Evolutionary conservation across 2,797 vertebrate species (phyloP).

Genomic region (Delichon dasypus): DNA sequence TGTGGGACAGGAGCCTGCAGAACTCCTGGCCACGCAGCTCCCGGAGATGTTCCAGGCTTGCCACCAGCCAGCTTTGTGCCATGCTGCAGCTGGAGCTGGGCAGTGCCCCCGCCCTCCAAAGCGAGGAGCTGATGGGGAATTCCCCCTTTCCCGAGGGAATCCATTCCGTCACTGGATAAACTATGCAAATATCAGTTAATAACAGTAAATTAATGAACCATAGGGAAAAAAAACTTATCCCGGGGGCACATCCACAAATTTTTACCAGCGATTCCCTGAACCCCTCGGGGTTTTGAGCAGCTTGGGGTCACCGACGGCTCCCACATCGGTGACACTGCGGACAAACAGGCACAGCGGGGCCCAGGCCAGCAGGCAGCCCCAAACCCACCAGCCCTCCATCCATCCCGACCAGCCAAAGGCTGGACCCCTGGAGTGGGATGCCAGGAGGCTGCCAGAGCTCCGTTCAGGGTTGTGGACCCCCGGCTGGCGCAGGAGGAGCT

Average conservation of each 20-base stretch:
- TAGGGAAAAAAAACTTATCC: background rate
- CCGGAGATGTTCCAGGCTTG: background rate
- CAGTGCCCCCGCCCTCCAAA: background rate
- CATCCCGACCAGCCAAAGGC: rapidly evolving
- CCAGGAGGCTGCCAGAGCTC: background rate
- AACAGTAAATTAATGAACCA: background rate
- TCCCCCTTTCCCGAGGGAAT: background rate
- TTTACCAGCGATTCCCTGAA: background rate
- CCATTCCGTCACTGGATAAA: background rate
- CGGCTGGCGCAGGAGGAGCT: background rate
- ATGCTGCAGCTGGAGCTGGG: background rate
- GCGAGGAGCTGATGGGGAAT: background rate
- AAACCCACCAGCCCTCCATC: background rate
- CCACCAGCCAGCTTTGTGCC: rapidly evolving
- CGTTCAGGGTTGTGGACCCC: rapidly evolving
- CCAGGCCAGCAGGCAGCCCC: background rate
- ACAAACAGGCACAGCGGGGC: rapidly evolving
- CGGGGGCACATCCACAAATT: background rate
- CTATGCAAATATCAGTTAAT: background rate
- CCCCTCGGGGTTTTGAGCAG: rapidly evolving
- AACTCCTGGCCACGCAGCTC: background rate
- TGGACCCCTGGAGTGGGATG: rapidly evolving
- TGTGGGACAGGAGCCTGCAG: background rate
- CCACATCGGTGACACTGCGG: background rate
- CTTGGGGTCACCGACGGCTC: background rate